Conservation (phyloP, 2,113 vertebrate species). For the Neopipo cinnamomea region DNA sequence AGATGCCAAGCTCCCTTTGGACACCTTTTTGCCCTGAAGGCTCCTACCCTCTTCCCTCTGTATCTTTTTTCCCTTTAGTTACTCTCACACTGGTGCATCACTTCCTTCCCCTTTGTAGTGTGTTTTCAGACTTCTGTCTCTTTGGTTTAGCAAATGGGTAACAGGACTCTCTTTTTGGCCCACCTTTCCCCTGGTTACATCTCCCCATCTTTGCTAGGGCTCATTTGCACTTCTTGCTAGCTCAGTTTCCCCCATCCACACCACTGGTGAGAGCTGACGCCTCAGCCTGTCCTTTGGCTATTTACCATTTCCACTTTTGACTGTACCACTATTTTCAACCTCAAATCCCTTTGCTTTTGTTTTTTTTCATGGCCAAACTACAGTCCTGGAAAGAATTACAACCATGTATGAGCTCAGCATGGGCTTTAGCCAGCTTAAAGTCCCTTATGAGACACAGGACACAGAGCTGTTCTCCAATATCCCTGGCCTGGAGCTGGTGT, state of each 20-base stretch:
- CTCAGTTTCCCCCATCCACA: background rate
- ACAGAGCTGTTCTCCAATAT: background rate
- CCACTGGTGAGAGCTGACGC: accelerated
- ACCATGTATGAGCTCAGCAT: background rate
- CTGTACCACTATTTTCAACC: background rate
- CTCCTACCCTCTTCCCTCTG: accelerated
- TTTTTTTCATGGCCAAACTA: background rate
- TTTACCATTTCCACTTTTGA: background rate
- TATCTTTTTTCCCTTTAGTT: background rate
- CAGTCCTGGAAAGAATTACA: background rate
- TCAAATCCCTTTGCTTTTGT: background rate
- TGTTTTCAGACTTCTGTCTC: background rate
- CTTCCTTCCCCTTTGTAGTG: background rate
- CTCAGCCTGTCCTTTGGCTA: background rate
- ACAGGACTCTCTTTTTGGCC: accelerated
- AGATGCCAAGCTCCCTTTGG: background rate
- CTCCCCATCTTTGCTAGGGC: background rate
- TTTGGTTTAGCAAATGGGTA: background rate
- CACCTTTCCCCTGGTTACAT: background rate
- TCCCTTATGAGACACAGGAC: background rate
- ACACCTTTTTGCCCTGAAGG: background rate
- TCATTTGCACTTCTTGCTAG: background rate
- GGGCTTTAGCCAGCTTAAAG: background rate
- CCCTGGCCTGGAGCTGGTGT: background rate
- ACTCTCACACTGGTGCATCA: background rate